A percentile compares a stretch with the other conserved stretches of the same genome.
Evolutionary conservation across 1,140 invertebrate genomes (phyloP).

Genomic region (Drosophila nigrodunni): DNA sequence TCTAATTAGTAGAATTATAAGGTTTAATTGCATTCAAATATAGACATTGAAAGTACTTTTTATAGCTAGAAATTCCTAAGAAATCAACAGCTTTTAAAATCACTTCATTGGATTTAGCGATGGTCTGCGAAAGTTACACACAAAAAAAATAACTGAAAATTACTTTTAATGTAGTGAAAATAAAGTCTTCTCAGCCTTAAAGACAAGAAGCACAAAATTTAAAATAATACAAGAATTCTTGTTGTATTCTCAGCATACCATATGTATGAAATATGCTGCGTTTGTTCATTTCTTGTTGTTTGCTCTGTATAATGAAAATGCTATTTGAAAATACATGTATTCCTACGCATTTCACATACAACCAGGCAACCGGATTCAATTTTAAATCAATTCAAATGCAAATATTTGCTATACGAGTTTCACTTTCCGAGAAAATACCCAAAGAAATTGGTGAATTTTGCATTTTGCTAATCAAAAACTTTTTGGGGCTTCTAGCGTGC

Average conservation of each 20-base stretch:
- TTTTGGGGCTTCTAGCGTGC: constrained; percentile 13
- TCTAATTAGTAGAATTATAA: constrained; percentile 2
- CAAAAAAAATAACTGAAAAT: too few relatives aligned
- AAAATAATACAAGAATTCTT: not conserved
- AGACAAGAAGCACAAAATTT: not conserved
- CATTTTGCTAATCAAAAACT: constrained; percentile 52
- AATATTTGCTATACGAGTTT: constrained; percentile 32
- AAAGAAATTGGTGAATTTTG: constrained; percentile 24
- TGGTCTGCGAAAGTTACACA: not conserved
- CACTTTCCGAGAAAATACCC: constrained; percentile 32
- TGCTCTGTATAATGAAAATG: constrained; percentile 1
- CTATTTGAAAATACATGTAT: not conserved
- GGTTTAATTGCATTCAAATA: not conserved
- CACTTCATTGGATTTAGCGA: not conserved
- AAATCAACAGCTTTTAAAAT: not conserved
- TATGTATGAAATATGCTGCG: not conserved
- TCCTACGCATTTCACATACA: constrained; percentile 2
- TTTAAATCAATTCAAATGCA: constrained; percentile 34
- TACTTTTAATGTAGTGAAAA: too few relatives aligned
- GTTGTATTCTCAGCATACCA: too few relatives aligned
- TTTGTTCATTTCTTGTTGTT: not conserved
- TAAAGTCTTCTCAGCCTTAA: too few relatives aligned
- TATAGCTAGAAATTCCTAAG: not conserved
- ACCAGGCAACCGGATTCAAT: constrained; percentile 22
- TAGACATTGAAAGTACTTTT: not conserved